Evolutionary conservation across 2,113 vertebrate genomes (phyloP), one percentile per base, ranked within the genome.

Genomic region (Barbus barbus): DNA sequence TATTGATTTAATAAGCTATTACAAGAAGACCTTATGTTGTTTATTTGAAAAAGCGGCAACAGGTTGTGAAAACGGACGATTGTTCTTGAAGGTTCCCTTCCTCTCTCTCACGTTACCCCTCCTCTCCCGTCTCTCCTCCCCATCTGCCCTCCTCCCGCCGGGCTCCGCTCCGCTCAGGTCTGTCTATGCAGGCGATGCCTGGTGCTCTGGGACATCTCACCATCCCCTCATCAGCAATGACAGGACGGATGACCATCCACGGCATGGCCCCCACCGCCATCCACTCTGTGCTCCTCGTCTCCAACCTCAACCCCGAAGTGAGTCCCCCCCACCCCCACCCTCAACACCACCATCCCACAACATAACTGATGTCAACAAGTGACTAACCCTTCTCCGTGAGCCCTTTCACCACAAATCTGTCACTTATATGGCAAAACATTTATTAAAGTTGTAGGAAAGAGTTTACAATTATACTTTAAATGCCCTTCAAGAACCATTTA

Each of bases 291-390:
- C 90, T 97, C 13, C 90, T 96, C 8, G 95, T 96, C 87, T 96
- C 92, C 88, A 96, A 96, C 88, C 95, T 97, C 86, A 97, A 96
- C 85, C 87, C 94, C 87, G 95, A 96, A 74, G 96, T 96, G 92
- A 95, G 95, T 44, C 3, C 12, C 41, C 3, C 12, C 41, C 9
- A 44, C 12, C 38, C 38, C 38, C 38, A 9, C 38, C 38, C 38
- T 41, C 38, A 41, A 41, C 38, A 41, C 38, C 38, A 41, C 1
- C 38, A 2, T 41, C 38, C 38, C 38, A 9, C 2, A 9, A 41
- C 38, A 41, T 41, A 41, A 41, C 38, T 41, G 38, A 41, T 41
- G 38, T 41, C 38, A 41, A 41, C 38, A 9, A 41, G 38, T 41
- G 38, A 41, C 38, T 41, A 1, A 9, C 38, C 38, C 38, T 41